phyloP scores from a whole-genome alignment of 2,113 vertebrate species.

The Sorex araneus region DNA sequence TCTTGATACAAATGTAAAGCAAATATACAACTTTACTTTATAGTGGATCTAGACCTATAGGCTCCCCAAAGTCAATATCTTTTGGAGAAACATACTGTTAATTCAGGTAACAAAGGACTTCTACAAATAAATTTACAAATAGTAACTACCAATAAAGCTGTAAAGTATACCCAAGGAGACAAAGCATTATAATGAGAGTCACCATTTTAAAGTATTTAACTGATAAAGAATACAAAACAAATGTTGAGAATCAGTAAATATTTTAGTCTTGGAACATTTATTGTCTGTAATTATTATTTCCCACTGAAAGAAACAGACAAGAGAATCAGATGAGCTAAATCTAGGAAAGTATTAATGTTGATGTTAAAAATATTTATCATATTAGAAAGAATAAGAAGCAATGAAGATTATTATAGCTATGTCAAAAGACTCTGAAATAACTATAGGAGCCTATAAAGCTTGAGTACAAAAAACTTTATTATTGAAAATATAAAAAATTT shows the following conservation, averaged over 20 bases:
- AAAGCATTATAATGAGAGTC: background rate
- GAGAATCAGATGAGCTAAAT: background rate
- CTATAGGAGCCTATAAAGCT: background rate
- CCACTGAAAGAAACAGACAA: background rate
- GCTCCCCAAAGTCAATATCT: background rate
- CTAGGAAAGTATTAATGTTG: background rate
- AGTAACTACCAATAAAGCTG: background rate
- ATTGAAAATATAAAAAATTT: background rate
- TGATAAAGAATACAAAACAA: background rate
- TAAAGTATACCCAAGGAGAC: background rate
- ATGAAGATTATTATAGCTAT: background rate
- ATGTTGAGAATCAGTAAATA: background rate
- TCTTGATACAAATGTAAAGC: background rate
- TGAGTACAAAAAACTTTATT: background rate
- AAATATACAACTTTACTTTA: background rate
- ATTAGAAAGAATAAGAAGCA: background rate
- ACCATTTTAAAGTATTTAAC: too few species aligned
- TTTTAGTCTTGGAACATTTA: too few species aligned
- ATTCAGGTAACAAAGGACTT: background rate
- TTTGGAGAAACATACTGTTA: background rate
- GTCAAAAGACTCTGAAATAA: background rate
- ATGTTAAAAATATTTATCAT: too few species aligned
- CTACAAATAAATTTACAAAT: slow-evolving; percentile 20
- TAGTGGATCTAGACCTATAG: background rate
- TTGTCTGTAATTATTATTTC: background rate